Evolutionary conservation across 2,888 invertebrate species (phyloP).

Genomic region (Entomobrya multifasciata): DNA sequence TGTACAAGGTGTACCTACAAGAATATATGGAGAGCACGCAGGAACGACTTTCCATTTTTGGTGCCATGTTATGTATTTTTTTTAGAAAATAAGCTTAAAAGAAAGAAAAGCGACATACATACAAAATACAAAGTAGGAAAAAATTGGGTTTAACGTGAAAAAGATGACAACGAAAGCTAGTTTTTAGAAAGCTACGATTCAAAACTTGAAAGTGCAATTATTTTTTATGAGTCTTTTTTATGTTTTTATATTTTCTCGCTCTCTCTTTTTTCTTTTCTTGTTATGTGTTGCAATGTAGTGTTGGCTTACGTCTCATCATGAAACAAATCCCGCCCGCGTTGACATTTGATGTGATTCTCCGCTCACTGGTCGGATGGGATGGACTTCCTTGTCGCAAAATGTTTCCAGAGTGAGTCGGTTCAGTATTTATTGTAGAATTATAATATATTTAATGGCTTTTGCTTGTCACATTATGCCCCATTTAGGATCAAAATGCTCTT

Average conservation of each 20-base stretch:
- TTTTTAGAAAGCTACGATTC: neutral
- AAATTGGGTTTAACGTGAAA: conserved; percentile 2
- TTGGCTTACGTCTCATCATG: conserved; percentile 79
- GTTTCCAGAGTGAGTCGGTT: conserved; percentile 79
- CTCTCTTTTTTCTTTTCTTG: neutral
- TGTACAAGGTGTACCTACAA: too few relatives aligned
- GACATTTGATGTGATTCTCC: conserved; percentile 78
- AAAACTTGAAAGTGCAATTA: conserved; percentile 19
- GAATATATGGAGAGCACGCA: neutral
- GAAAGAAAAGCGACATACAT: too few relatives aligned
- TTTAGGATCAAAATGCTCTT: neutral
- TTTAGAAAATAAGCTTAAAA: neutral
- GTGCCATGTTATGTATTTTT: neutral
- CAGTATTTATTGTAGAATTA: neutral
- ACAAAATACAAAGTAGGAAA: neutral
- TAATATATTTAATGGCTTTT: neutral
- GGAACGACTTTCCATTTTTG: conserved; percentile 8
- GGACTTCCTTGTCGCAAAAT: conserved; percentile 79
- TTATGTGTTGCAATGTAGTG: conserved; percentile 68
- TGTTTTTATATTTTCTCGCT: too few relatives aligned
- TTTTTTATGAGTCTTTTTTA: neutral
- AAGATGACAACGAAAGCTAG: too few relatives aligned
- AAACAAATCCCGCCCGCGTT: conserved; percentile 79
- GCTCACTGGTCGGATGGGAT: conserved; percentile 80
- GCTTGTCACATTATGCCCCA: too few relatives aligned